Base-by-base conservation (phyloP, 2,797 vertebrate species). In the Melanotaenia nigrans region DNA sequence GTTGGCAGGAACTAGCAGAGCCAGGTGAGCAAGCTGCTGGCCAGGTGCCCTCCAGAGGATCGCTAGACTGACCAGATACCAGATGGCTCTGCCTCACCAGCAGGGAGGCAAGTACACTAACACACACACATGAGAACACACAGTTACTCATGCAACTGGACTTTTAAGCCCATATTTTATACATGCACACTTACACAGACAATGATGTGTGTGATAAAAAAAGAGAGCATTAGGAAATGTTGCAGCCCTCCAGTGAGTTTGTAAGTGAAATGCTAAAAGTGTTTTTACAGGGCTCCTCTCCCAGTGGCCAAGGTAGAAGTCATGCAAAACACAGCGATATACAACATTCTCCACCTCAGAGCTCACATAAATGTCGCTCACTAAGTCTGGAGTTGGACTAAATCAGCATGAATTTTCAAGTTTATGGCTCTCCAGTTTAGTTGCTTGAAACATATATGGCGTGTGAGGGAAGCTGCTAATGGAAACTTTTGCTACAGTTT, bases 21-120 rank as follows among this genome's bases (percentile, higher is more conserved):
- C 88, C 92, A 93, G 90, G 90, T 92, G 91, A 92, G 85, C 90
- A 73, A 85, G 89, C 88, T 91, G 90, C 90, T 89, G 90, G 85
- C 92, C 92, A 90, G 92, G 86, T 90, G 88, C 89, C 90, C 89
- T 89, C 90, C 86, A 89, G 90, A 92, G 88, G 81, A 82, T 76
- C 68, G 53, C 80, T 71, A 78, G 62, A 85, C 85, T 91, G 91
- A 93, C 90, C 92, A 87, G 81, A 88, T 84, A 89, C 84, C 92
- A 93, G 90, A 91, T 90, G 91, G 89, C 83, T 75, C 78, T 54
- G 40, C 85, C 74, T 77, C 73, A 85, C 75, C 80, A 83, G 86
- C 89, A 84, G 73, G 78, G 78, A 68, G 69, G 73, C 77, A 58
- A 57, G 62, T 32, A 63, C 60, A 66, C 65, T 4, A 25, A 61